phyloP scores from a whole-genome alignment of 2,797 vertebrate genomes.

The Acropternis orthonyx region DNA sequence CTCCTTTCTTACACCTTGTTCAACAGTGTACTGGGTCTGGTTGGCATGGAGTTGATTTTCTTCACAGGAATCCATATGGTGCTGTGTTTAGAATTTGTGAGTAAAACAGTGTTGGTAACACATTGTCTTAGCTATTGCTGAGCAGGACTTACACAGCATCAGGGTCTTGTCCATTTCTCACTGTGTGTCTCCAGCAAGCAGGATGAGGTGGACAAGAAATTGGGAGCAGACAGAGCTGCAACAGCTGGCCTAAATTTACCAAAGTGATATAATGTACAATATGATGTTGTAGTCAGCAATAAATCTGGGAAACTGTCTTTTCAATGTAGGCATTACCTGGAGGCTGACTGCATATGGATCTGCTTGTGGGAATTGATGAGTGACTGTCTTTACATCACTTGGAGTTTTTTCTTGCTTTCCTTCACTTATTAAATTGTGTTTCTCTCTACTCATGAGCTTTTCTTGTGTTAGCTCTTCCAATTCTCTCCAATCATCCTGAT shows the following conservation, averaged over 20 bases:
- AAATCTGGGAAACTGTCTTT: not conserved
- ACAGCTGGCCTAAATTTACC: not conserved
- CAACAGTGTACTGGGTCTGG: not conserved
- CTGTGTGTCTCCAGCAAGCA: rapidly evolving
- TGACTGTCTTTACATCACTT: not conserved
- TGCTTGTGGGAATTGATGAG: not conserved
- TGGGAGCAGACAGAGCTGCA: not conserved
- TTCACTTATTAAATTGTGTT: not conserved
- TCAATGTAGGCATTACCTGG: not conserved
- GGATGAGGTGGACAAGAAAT: rapidly evolving
- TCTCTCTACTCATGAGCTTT: not conserved
- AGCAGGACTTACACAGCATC: not conserved
- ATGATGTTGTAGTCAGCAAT: rapidly evolving
- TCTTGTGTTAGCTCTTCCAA: not conserved
- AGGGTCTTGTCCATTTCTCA: not conserved
- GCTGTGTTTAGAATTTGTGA: not conserved
- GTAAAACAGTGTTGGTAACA: not conserved
- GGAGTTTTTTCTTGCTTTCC: not conserved
- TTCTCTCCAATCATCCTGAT: not conserved
- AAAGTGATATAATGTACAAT: not conserved
- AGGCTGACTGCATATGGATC: not conserved
- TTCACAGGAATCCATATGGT: not conserved
- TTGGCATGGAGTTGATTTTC: not conserved
- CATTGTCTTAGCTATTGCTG: not conserved
- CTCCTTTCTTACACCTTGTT: not conserved